phyloP scores from a whole-genome alignment of 2,797 vertebrate species.

The Poeciliopsis turneri region DNA sequence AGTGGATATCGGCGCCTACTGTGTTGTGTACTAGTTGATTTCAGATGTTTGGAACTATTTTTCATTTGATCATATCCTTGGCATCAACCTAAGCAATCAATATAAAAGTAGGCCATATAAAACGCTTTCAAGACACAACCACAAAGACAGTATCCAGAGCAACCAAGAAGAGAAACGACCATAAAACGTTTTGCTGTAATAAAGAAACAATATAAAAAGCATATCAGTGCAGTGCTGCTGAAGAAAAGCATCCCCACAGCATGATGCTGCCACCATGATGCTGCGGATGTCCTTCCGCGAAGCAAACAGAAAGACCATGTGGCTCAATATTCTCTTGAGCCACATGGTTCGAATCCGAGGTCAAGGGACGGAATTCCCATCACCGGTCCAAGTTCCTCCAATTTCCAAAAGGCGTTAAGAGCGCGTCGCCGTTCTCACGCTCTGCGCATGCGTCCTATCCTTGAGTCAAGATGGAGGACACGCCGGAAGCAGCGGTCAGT shows the following conservation, averaged over 20 bases:
- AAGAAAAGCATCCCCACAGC: not conserved
- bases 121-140: not conserved
- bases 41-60: not conserved
- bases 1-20: not conserved
- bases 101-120: not conserved
- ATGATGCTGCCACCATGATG: not conserved
- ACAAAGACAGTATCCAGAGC: not conserved
- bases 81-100: not conserved
- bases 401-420: not conserved
- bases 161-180: not conserved
- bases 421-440: too few species aligned
- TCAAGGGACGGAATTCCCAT: not conserved
- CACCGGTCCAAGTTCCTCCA: not conserved
- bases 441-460: not conserved
- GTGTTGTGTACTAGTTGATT: not conserved
- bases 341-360: not conserved
- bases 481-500: not conserved
- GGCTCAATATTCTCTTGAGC: not conserved
- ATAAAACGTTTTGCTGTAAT: not conserved
- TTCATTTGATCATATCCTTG: not conserved
- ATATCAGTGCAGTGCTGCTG: not conserved
- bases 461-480: not conserved
- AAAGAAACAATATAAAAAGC: not conserved
- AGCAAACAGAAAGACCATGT: not conserved
- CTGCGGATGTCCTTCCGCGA: not conserved